These are phyloP conservation scores for Mythimna pallens DNA, from an alignment of 2,888 invertebrate genomes.

Conservation along the genomic window DNA sequence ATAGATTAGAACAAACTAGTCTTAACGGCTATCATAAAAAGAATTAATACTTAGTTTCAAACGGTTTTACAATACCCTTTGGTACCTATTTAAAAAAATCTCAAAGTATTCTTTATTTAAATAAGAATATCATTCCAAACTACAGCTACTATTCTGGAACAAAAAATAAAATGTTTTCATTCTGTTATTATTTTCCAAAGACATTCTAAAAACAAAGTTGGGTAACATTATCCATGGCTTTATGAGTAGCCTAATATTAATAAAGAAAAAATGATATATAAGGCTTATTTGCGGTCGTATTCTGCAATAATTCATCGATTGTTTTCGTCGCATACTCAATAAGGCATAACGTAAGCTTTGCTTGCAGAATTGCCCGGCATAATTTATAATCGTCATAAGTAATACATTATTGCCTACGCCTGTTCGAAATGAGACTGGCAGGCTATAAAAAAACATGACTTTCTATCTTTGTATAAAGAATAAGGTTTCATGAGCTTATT, in stretches of 20 bases:
- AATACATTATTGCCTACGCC: slow-evolving; percentile 52
- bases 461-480: slow-evolving; percentile 13
- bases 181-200: slow-evolving; percentile 27
- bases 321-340: slow-evolving; percentile 87
- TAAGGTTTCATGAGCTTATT: slow-evolving; percentile 22
- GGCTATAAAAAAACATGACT: slow-evolving; percentile 34
- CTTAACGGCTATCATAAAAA: no score
- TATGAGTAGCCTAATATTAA: slow-evolving; percentile 44
- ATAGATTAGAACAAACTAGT: neutral
- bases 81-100: no score
- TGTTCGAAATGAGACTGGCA: slow-evolving; percentile 21
- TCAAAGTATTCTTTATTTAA: no score
- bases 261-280: slow-evolving; percentile 73
- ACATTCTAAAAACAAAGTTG: slow-evolving; percentile 52
- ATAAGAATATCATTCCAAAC: no score
- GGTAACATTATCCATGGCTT: slow-evolving; percentile 37
- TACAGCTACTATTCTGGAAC: neutral
- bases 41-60: no score
- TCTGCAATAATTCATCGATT: slow-evolving; percentile 80
- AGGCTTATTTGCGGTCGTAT: slow-evolving; percentile 70
- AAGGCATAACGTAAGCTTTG: slow-evolving; percentile 84
- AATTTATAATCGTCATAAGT: slow-evolving; percentile 65
- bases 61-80: no score
- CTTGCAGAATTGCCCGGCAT: slow-evolving; percentile 72
- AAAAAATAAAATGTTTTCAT: neutral